Base-by-base conservation (phyloP, 2,888 invertebrate genomes). In the Altica lythri region DNA sequence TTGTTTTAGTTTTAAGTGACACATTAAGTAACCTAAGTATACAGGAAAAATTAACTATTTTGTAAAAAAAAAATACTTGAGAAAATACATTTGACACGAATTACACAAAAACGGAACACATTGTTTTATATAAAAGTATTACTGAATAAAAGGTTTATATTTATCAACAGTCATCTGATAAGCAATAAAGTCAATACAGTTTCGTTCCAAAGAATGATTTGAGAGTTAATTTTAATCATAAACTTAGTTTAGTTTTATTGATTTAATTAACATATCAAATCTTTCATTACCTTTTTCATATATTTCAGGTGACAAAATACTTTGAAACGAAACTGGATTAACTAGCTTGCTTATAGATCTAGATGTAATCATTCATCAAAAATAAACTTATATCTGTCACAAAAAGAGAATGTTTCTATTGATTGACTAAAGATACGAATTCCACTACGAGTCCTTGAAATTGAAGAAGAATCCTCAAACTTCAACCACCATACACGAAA, bases 11-110 rank as follows among this genome's bases (percentile, higher is more conserved):
- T 58, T 62, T 64, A 66, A 64, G 65, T 68, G 68, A 68, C 65
- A 69, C 63, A 68, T 66, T 66, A 64, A 68, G 69, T 74, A 73
- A 67, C 68, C 72, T 73, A 72, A 64, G 71, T 71, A 72, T 71
- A 68, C 68, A 70, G 66, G 65, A 52, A 69, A 67, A 69, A 66
- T 55, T 59, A 60, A 59, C 54, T 55, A 62, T 59, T 54, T 61
- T 50, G 57, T 53, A 49, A 61, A 61, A 66, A 40, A 48, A 64
- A 67, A 72, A 70, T 70, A 70, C 66, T 69, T 65, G 59, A 62
- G 63, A 67, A 63, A 64, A 61, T 59, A 64, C 59, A 57, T 47
- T 57, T 44, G 55, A 59, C 51, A 54, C 53, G 43, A 64, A 56
- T 56, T 57, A 49, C 58, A 61, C 56, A 56, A 46, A 55, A 52